Base-by-base conservation (phyloP, 2,888 invertebrate species). In the Cheilosia variabilis region DNA sequence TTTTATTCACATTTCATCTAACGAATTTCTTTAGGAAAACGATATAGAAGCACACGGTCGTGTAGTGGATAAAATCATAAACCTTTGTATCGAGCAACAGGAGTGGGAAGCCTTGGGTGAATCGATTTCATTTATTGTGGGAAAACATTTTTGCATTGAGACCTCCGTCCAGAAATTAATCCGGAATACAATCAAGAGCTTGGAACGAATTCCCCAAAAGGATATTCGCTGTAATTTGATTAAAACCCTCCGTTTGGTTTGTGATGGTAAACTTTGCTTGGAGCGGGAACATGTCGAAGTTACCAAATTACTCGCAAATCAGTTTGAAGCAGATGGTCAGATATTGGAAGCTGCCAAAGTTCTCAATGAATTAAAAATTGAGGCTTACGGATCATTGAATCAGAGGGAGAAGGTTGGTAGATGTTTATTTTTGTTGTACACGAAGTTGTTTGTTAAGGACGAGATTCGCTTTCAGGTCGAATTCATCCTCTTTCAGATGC, bases 201-300 rank as follows among this genome's bases (percentile, higher is more conserved):
- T 98, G 5, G 97, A 98, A 89, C 94, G 96, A 91, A 96, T 96
- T 43, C 96, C 97, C 0, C 95, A 96, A 89, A 96, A 96, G 90
- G 97, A 97, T 88, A 95, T 95, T 0, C 96, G 96, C 93, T 94
- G 98, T 69, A 97, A 97, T 90, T 93, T 98, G 1, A 98, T 99
- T 90, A 98, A 98, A 91, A 98, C 98, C 0, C 93, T 99, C 41
- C 94, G 97, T 87, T 94, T 95, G 17, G 98, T 98, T 15, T 98
- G 98, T 0, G 98, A 98, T 90, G 98, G 98, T 88, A 98, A 98
- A 95, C 98, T 99, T 87, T 98, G 98, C 91, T 98, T 99, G 22
- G 98, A 99, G 93, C 98, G 98, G 2, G 98, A 99, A 92, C 93
- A 98, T 89, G 98, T 98, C 1, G 94, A 98, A 71, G 93, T 99